A percentile compares a stretch with the other conserved stretches of the same genome.
phyloP scores from a whole-genome alignment of 92 coral and sea anemone species.

The Epizoanthus stellaris region DNA sequence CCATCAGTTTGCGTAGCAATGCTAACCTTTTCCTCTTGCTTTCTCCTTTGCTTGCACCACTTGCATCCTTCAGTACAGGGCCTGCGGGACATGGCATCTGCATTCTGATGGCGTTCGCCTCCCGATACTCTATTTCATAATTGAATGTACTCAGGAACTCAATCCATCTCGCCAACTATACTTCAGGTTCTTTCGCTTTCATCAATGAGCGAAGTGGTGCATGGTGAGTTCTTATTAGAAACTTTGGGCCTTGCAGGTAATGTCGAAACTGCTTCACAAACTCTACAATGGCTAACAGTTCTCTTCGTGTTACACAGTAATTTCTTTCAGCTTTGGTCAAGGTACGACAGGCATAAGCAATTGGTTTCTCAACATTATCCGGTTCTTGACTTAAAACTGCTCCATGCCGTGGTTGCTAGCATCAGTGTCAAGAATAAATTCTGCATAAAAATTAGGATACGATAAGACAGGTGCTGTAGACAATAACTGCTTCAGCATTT shows the following conservation, averaged over 20 bases:
- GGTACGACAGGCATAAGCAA: neutral
- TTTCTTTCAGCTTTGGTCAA: neutral
- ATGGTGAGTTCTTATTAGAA: neutral
- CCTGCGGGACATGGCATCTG: too few species aligned
- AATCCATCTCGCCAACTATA: neutral
- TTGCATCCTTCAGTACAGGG: too few species aligned
- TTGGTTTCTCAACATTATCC: neutral
- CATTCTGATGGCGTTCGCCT: too few species aligned
- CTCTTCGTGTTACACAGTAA: neutral
- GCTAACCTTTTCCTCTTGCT: too few species aligned
- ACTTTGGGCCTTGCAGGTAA: too few species aligned
- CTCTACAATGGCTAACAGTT: neutral
- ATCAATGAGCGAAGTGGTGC: neutral
- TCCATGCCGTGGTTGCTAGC: neutral
- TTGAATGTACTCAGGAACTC: too few species aligned
- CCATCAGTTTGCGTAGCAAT: too few species aligned
- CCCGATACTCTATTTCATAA: too few species aligned
- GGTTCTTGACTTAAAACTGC: neutral
- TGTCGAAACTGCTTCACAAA: too few species aligned
- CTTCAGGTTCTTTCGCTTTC: neutral
- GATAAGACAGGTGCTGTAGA: neutral
- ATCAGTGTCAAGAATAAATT: neutral
- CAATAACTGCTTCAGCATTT: neutral
- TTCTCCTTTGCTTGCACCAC: too few species aligned
- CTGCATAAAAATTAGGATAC: neutral